phyloP scores from a whole-genome alignment of 2,113 vertebrate genomes.

The Camelus dromedarius region DNA sequence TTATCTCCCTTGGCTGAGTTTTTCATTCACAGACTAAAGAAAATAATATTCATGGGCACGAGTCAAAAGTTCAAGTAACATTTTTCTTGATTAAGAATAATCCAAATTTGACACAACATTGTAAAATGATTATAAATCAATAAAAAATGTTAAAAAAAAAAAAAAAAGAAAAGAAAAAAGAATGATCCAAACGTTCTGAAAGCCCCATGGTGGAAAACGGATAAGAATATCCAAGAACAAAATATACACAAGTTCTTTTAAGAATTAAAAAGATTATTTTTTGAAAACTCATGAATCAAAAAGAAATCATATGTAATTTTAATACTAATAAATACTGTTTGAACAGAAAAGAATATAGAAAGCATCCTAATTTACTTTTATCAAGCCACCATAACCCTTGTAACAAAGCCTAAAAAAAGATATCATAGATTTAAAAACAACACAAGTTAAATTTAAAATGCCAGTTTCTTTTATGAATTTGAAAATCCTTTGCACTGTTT shows the following conservation, averaged over 20 bases:
- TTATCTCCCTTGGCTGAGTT: neutral
- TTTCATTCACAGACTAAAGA: constrained; percentile 16
- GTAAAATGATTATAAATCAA: neutral
- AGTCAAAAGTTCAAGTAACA: neutral
- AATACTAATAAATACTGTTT: neutral
- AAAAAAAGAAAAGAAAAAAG: neutral
- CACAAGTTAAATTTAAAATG: constrained; percentile 23
- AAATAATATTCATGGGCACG: neutral
- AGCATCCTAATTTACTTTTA: constrained; percentile 14
- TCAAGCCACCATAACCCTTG: neutral
- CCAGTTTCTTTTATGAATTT: neutral
- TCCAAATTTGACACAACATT: neutral
- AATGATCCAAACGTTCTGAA: constrained; percentile 9
- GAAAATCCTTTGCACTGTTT: neutral
- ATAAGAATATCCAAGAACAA: neutral
- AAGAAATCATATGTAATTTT: neutral
- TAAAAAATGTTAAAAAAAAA: neutral
- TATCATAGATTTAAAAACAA: constrained; percentile 1
- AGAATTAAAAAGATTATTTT: neutral
- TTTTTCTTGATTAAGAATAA: constrained; percentile 46
- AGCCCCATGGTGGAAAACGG: neutral
- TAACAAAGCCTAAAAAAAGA: neutral
- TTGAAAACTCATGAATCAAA: constrained; percentile 8
- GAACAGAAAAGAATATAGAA: constrained; percentile 13
- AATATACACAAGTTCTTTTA: neutral